Percentiles rank a stretch among this genome's conserved stretches.
Evolutionary conservation across 1,140 invertebrate genomes (phyloP).

Genomic region (Venustaconcha ellipsiformis): DNA sequence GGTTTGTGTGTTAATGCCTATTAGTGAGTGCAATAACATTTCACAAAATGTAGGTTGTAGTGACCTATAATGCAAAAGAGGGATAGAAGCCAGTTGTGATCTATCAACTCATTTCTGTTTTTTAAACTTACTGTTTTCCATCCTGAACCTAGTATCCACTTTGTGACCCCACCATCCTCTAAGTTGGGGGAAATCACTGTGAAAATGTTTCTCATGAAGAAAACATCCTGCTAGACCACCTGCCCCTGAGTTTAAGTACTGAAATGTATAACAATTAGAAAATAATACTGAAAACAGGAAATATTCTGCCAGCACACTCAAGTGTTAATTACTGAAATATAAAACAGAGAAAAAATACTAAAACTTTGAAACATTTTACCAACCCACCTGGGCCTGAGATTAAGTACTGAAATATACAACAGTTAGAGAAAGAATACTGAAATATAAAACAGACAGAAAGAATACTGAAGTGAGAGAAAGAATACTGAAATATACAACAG

Average conservation of each 20-base stretch:
- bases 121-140: conserved; percentile 69
- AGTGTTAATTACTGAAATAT: no score
- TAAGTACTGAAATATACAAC: conserved; percentile 70
- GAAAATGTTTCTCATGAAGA: conserved; percentile 66
- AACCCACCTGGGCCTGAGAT: conserved; percentile 74
- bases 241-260: conserved; percentile 75
- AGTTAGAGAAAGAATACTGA: not conserved
- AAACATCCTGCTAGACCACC: conserved; percentile 74
- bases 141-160: conserved; percentile 68
- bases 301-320: not conserved
- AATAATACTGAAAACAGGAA: not conserved
- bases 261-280: conserved; percentile 14
- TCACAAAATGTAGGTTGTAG: not conserved
- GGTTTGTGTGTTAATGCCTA: no score
- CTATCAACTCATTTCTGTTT: not conserved
- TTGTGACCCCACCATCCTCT: conserved; percentile 73
- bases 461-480: no score
- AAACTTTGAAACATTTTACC: conserved; percentile 70
- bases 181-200: conserved; percentile 62
- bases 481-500: conserved; percentile 68
- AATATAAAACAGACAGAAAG: not conserved
- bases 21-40: not conserved
- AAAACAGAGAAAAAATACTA: no score
- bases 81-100: not conserved
- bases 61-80: not conserved